Conservation (phyloP, 2,888 invertebrate species). For the Lacanobia wlatinum region DNA sequence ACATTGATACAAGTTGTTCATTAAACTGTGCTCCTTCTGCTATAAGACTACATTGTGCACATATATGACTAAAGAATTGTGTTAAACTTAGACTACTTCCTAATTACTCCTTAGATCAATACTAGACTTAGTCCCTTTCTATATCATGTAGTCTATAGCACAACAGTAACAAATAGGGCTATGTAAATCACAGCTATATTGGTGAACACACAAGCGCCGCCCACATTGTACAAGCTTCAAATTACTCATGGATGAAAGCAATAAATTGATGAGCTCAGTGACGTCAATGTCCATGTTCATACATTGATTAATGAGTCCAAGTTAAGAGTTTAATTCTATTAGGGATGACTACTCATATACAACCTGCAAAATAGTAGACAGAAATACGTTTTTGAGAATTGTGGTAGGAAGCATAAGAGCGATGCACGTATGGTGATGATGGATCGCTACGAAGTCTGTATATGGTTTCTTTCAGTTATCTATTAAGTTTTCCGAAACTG, state of each 20-base stretch:
- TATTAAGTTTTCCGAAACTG: no score
- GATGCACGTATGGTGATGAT: no score
- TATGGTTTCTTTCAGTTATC: no score
- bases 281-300: constrained; percentile 69
- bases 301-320: constrained; percentile 61
- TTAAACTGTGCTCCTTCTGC: no score
- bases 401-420: no score
- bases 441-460: no score
- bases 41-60: no score
- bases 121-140: constrained; percentile 1
- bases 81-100: no score
- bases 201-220: constrained; percentile 39
- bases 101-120: background rate
- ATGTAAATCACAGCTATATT: constrained; percentile 33
- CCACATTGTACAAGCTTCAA: constrained; percentile 62
- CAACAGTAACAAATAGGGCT: constrained; percentile 15
- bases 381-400: no score
- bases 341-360: constrained; percentile 4
- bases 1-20: no score
- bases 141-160: background rate
- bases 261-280: constrained; percentile 73
- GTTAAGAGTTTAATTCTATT: constrained; percentile 40
- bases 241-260: constrained; percentile 74
- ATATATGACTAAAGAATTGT: no score
- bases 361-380: no score